Base-by-base conservation (phyloP, 2,797 vertebrate genomes). In the Chrysocyon brachyurus region DNA sequence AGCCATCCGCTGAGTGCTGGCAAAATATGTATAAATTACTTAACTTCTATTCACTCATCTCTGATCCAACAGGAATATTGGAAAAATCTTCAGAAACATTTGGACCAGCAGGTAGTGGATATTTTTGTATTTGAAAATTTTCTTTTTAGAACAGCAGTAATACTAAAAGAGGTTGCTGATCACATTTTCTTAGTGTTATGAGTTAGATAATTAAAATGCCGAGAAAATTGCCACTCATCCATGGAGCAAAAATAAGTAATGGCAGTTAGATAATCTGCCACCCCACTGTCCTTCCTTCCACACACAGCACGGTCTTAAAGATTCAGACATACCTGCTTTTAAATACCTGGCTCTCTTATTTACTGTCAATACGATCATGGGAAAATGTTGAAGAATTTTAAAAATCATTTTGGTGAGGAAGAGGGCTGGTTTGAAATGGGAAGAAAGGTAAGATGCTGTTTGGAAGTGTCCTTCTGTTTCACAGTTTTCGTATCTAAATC, bases 1-100 rank as follows among this genome's bases (percentile, higher is more conserved):
- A 99, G 97, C 99, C 99, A 8, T 99, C 99, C 0, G 99, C 99
- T 0, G 99, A 99, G 97, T 99, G 99, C 98, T 99, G 99, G 99
- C 99, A 99, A 98, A 99, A 99, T 96, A 99, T 99, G 99, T 99
- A 99, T 98, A 99, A 99, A 97, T 98, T 99, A 24, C 98, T 99
- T 87, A 99, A 99, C 99, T 99, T 99, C 98, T 99, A 99, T 97
- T 99, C 99, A 0, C 99, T 99, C 97, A 99, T 99, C 98, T 99
- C 99, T 1, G 99, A 99, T 98, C 99, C 99, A 91, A 99, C 99
- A 0, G 99, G 99, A 88, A 99, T 99, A 98, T 98, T 99, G 98
- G 99, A 99, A 97, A 99, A 99, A 96, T 99, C 99, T 97, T 99
- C 99, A 59, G 99, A 99, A 98, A 99, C 98, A 21, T 98, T 99